A percentile compares a stretch with the other conserved stretches of the same genome.
phyloP scores from a whole-genome alignment of 2,888 invertebrate genomes.

The Cotesia congregata region DNA sequence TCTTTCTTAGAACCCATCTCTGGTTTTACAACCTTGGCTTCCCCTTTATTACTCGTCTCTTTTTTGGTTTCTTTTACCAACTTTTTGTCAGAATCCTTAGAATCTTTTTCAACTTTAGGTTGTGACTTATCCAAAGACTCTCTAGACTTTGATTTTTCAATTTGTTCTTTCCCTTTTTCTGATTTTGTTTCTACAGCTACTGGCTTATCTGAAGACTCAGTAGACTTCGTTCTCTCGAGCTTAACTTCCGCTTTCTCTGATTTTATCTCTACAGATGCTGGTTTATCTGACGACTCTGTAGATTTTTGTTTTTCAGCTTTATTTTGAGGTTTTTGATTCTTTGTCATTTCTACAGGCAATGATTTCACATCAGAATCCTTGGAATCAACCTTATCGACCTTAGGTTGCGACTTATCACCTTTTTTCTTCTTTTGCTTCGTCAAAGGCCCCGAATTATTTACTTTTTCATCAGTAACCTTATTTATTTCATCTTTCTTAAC shows the following conservation, averaged over 20 bases:
- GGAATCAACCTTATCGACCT: not conserved
- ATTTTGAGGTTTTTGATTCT: conserved; percentile 22
- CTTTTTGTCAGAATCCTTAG: conserved; percentile 42
- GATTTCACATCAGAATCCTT: conserved; percentile 38
- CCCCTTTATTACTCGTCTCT: conserved; percentile 45
- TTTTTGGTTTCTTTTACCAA: conserved; percentile 58
- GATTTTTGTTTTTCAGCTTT: conserved; percentile 1
- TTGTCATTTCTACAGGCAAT: conserved; percentile 54
- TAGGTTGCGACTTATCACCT: not conserved
- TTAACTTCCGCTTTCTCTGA: too few relatives aligned
- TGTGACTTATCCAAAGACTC: too few relatives aligned
- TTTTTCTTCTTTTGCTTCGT: not conserved
- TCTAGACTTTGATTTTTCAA: not conserved
- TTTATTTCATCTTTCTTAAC: too few relatives aligned
- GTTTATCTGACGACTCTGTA: not conserved
- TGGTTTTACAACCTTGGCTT: conserved; percentile 6
- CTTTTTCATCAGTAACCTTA: too few relatives aligned
- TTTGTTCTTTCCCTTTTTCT: not conserved
- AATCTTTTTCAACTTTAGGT: conserved; percentile 53
- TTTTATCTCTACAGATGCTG: too few relatives aligned
- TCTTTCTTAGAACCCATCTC: not conserved
- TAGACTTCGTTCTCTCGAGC: too few relatives aligned
- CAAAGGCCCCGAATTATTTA: too few relatives aligned
- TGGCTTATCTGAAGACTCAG: not conserved
- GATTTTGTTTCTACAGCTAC: not conserved